Conservation (phyloP, 35 echinoderm and acorn worm species). For the Antedon bifida region DNA sequence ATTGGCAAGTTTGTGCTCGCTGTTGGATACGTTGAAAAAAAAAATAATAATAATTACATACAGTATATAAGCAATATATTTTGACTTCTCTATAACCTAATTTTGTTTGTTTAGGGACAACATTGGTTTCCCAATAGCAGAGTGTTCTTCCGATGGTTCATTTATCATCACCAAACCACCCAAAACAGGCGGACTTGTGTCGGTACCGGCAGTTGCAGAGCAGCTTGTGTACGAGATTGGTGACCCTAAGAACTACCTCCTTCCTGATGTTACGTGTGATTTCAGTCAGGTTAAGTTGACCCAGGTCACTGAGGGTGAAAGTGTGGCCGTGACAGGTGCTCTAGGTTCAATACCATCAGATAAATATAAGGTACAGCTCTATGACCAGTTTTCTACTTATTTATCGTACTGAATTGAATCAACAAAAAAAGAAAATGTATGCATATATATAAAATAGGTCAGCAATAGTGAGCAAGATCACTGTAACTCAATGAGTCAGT, state of each 20-base stretch:
- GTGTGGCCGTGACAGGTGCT: slow-evolving; percentile 66
- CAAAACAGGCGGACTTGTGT: slow-evolving; percentile 87
- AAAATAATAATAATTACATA: too few relatives aligned
- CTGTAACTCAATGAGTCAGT: too few relatives aligned
- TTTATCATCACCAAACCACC: slow-evolving; percentile 73
- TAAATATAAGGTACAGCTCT: slow-evolving; percentile 60
- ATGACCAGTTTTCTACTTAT: background rate
- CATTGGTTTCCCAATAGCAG: slow-evolving; percentile 85
- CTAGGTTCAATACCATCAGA: slow-evolving; percentile 44
- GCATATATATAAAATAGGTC: too few relatives aligned
- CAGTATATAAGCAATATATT: too few relatives aligned
- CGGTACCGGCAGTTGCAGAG: slow-evolving; percentile 78
- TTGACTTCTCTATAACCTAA: too few relatives aligned
- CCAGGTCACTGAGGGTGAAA: slow-evolving; percentile 44
- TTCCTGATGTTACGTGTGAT: slow-evolving; percentile 95
- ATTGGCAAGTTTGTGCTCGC: too few relatives aligned
- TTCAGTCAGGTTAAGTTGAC: slow-evolving; percentile 71
- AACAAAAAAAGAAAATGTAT: too few relatives aligned
- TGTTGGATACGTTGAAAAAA: too few relatives aligned
- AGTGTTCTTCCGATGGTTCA: slow-evolving; percentile 17
- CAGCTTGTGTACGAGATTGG: slow-evolving; percentile 93
- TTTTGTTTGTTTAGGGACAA: slow-evolving; percentile 54
- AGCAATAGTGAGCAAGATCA: too few relatives aligned
- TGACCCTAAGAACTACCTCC: slow-evolving; percentile 65
- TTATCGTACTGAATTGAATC: too few relatives aligned